phyloP scores from a whole-genome alignment of 1,140 invertebrate genomes.

The Zaprionus vittiger region DNA sequence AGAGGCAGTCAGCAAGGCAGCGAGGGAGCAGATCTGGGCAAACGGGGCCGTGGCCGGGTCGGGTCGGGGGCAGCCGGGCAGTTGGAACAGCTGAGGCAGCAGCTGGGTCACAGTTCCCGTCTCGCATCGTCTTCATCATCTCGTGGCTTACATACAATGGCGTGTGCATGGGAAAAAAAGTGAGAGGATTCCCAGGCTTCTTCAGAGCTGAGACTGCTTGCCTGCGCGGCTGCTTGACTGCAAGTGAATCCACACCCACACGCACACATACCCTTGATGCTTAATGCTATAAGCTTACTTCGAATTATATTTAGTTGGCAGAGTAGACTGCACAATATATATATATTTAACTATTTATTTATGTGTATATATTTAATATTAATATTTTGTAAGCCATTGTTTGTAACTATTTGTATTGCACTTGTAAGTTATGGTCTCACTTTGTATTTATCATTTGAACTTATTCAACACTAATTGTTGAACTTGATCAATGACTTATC shows the following conservation, averaged over 20 bases:
- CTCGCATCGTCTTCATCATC: conserved; percentile 68
- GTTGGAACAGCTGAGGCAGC: conserved; percentile 19
- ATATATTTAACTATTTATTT: not conserved
- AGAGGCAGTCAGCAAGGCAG: conserved; percentile 30
- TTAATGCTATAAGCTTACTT: not conserved
- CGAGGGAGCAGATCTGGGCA: conserved; percentile 7
- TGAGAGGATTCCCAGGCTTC: conserved; percentile 81
- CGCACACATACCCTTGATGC: conserved; percentile 1
- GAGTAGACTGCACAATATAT: not conserved
- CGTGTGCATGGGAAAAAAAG: conserved; percentile 74
- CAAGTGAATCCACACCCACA: conserved; percentile 50
- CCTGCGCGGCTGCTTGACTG: conserved; percentile 17
- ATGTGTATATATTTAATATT: not conserved
- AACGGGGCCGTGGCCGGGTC: not conserved
- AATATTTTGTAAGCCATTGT: not conserved
- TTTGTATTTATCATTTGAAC: not conserved
- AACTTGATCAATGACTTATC: not conserved
- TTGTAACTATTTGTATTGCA: not conserved
- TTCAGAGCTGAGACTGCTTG: conserved; percentile 38
- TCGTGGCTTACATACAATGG: conserved; percentile 43
- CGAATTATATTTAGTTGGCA: not conserved
- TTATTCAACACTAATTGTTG: not conserved
- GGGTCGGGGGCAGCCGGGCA: not conserved
- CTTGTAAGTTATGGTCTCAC: not conserved
- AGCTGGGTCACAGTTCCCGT: conserved; percentile 38